Evolutionary conservation across 2,113 vertebrate species (phyloP).

Genomic region (Bubo scandiacus): DNA sequence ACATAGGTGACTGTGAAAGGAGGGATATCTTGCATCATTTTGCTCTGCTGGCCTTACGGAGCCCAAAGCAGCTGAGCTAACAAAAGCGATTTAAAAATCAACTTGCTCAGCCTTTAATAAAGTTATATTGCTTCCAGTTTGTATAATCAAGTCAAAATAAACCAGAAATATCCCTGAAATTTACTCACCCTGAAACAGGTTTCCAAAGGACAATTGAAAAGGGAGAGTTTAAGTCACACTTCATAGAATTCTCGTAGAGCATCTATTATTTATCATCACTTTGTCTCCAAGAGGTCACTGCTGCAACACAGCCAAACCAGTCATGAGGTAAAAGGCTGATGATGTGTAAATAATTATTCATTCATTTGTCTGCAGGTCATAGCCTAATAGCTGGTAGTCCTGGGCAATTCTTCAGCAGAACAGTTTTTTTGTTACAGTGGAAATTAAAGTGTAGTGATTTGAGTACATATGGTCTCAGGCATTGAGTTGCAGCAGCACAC

Average conservation of each 20-base stretch:
- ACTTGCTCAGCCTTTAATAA: not conserved
- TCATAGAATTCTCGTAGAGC: not conserved
- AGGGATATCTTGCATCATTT: not conserved
- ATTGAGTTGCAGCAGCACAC: not conserved
- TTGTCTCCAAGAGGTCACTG: not conserved
- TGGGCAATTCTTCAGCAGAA: not conserved
- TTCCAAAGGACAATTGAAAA: not conserved
- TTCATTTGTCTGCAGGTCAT: not conserved
- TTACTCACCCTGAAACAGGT: not conserved
- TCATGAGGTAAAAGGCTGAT: not conserved
- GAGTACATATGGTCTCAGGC: accelerated
- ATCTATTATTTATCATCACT: not conserved
- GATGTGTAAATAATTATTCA: not conserved
- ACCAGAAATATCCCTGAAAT: not conserved
- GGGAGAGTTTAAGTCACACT: not conserved
- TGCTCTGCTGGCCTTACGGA: not conserved
- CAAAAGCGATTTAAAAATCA: not conserved
- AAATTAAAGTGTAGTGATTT: not conserved
- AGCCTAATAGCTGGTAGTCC: not conserved
- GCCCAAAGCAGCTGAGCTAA: not conserved
- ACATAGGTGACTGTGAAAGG: not conserved
- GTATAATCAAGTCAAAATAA: not conserved
- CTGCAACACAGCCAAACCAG: not conserved
- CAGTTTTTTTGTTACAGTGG: not conserved
- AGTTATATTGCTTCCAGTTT: not conserved